phyloP scores from a whole-genome alignment of 2,888 invertebrate genomes.

The Autographa gamma region DNA sequence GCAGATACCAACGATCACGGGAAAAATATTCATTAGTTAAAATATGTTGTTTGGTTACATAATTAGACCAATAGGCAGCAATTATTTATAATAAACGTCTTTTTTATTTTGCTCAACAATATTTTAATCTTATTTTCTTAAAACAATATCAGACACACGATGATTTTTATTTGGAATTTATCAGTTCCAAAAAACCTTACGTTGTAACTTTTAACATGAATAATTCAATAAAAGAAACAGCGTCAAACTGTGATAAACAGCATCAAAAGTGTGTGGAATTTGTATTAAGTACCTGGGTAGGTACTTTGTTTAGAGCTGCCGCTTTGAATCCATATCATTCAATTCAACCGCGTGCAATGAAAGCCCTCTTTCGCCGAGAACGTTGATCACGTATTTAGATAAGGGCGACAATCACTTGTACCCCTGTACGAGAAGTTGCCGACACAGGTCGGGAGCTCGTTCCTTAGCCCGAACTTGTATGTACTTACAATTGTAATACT shows the following conservation, averaged over 20 bases:
- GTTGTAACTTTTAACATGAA: neutral
- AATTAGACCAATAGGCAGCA: too few species aligned
- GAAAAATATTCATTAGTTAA: too few species aligned
- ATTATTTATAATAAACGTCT: too few species aligned
- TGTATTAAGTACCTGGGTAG: neutral
- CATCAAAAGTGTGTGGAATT: too few species aligned
- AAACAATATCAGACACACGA: too few species aligned
- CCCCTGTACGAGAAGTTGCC: constrained; percentile 18
- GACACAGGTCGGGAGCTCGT: constrained; percentile 26
- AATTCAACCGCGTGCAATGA: constrained; percentile 26
- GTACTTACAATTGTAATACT: neutral
- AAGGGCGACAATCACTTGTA: constrained; percentile 30
- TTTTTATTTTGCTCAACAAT: too few species aligned
- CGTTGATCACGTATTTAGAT: constrained; percentile 44
- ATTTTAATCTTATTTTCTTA: too few species aligned
- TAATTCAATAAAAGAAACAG: neutral
- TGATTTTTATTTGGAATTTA: too few species aligned
- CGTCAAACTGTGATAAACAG: too few species aligned
- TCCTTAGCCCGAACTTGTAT: constrained; percentile 9
- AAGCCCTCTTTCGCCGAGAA: constrained; percentile 34
- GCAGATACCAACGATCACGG: too few species aligned
- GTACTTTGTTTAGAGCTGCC: neutral
- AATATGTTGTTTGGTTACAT: too few species aligned
- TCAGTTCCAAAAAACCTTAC: neutral
- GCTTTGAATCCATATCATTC: constrained; percentile 18